Conservation (phyloP, 2,797 vertebrate genomes). For the Molothrus ater region DNA sequence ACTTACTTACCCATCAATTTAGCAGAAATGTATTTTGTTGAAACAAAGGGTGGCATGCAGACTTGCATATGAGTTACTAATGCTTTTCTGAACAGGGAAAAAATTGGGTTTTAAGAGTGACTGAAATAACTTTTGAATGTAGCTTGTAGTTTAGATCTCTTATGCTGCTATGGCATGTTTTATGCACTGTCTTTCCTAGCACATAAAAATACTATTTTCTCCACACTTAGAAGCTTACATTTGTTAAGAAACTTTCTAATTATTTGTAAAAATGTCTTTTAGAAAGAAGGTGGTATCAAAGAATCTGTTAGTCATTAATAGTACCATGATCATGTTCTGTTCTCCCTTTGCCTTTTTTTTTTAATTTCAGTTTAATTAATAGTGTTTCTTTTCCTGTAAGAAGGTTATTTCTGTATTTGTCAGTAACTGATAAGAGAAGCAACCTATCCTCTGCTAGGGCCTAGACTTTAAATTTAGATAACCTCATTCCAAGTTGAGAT, state of each 20-base stretch:
- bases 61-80: constrained; percentile 17
- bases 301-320: not conserved
- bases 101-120: not conserved
- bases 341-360: fast-evolving
- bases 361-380: not conserved
- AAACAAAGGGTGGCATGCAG: constrained; percentile 17
- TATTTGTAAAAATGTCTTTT: not conserved
- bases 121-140: constrained; percentile 24
- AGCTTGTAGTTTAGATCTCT: constrained; percentile 17
- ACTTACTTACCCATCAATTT: not conserved
- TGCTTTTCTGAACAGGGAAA: not conserved
- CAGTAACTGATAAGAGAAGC: not conserved
- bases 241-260: not conserved
- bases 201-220: not conserved
- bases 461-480: not conserved
- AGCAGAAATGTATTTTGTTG: constrained; percentile 10
- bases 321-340: fast-evolving
- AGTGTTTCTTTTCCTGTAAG: not conserved
- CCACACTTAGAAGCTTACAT: not conserved
- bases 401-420: not conserved
- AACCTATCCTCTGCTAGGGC: not conserved
- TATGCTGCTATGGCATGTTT: constrained; percentile 49
- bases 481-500: not conserved
- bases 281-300: not conserved
- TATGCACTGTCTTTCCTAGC: not conserved